These are phyloP conservation scores for Tenebrio molitor DNA, from an alignment of 1,140 invertebrate species.

Conservation along the genomic window DNA sequence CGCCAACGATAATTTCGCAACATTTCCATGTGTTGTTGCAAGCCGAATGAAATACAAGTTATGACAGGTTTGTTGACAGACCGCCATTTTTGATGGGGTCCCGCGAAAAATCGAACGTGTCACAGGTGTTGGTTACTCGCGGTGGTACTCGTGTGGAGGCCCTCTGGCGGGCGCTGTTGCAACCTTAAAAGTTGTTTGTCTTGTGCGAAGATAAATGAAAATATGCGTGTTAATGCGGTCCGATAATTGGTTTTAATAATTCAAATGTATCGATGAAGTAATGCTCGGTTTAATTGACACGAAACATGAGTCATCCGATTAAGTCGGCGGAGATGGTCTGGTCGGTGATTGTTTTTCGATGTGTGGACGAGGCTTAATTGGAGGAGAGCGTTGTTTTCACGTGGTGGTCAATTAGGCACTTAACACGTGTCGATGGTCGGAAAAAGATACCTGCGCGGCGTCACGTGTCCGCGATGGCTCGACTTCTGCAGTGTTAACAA, in stretches of 20 bases:
- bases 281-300: conserved; percentile 41
- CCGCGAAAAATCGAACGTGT: no score
- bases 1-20: no score
- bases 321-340: neutral
- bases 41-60: no score
- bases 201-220: conserved; percentile 16
- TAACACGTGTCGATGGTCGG: conserved; percentile 14
- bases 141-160: no score
- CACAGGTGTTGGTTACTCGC: no score
- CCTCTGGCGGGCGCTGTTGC: no score
- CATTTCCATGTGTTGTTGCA: no score
- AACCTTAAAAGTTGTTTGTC: neutral
- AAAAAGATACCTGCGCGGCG: conserved; percentile 18
- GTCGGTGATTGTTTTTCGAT: conserved; percentile 1
- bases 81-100: no score
- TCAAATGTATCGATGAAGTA: conserved; percentile 45
- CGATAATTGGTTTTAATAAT: conserved; percentile 42
- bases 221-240: conserved; percentile 9
- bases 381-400: neutral
- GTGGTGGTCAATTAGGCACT: conserved; percentile 7
- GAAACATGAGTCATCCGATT: conserved; percentile 31
- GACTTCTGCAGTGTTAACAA: conserved; percentile 30
- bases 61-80: no score
- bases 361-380: no score
- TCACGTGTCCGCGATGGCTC: neutral